Conservation (phyloP, 2,888 invertebrate species). For the Lamellibrachia satsuma region DNA sequence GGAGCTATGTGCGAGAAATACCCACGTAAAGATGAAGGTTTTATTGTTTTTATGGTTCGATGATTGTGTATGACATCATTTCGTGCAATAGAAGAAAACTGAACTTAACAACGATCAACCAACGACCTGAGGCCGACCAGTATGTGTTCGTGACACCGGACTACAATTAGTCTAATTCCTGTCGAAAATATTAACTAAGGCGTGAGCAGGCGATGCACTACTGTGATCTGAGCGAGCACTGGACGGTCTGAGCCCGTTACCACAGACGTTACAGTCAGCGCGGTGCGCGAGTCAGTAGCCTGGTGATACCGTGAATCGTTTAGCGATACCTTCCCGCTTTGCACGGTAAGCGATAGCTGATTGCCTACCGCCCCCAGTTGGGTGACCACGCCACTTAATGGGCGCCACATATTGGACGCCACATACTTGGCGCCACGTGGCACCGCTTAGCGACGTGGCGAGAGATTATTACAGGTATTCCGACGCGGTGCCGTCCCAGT, state of each 20-base stretch:
- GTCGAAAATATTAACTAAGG: no score
- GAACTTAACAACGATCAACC: no score
- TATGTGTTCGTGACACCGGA: no score
- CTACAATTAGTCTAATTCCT: no score
- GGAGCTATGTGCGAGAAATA: neutral
- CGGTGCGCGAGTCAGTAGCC: neutral
- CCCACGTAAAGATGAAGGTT: neutral
- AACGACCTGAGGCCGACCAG: no score
- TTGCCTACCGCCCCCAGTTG: neutral
- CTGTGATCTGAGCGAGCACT: neutral
- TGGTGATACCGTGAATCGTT: neutral
- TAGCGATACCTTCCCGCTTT: neutral
- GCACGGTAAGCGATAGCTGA: neutral
- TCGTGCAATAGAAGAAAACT: no score
- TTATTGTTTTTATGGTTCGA: neutral
- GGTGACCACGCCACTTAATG: neutral
- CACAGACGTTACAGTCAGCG: neutral
- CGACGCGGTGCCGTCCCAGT: neutral
- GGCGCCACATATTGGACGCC: neutral
- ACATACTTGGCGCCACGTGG: neutral
- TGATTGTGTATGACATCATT: neutral
- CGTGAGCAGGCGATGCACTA: no score
- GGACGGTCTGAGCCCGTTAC: neutral
- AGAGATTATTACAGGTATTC: neutral
- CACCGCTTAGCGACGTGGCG: neutral